phyloP scores from a whole-genome alignment of 2,797 vertebrate genomes.

The Sebastes kiyomatsui region DNA sequence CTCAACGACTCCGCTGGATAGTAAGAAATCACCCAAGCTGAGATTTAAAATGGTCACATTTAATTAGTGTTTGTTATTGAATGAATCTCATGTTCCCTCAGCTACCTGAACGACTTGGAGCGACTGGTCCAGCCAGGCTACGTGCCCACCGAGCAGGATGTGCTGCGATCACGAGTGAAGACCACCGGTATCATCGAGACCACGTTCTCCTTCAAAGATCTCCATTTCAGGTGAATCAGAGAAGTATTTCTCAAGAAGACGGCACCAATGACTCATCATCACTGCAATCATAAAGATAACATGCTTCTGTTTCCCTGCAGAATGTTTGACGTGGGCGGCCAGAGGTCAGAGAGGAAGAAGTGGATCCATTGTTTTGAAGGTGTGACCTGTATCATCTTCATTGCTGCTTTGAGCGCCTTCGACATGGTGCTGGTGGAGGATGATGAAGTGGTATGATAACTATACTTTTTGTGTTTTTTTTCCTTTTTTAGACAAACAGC shows the following conservation, averaged over 20 bases:
- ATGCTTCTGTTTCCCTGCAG: conserved; percentile 69
- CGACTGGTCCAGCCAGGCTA: conserved; percentile 92
- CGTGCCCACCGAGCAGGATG: conserved; percentile 96
- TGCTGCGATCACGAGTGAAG: conserved; percentile 96
- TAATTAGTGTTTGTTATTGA: not conserved
- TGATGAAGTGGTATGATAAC: conserved; percentile 92
- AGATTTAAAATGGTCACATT: not conserved
- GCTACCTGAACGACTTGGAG: conserved; percentile 94
- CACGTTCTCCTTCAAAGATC: conserved; percentile 94
- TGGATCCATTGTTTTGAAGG: conserved; percentile 99
- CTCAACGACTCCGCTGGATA: conserved; percentile 98
- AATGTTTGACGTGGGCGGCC: conserved; percentile 98
- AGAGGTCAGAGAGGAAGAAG: conserved; percentile 98
- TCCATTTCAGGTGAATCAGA: conserved; percentile 90
- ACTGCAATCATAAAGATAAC: not conserved
- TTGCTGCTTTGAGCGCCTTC: conserved; percentile 95
- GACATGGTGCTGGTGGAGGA: conserved; percentile 99
- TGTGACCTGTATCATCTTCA: conserved; percentile 99
- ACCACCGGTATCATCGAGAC: conserved; percentile 98
- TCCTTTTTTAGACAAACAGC: not conserved
- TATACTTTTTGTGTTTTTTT: not conserved
- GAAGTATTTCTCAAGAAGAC: not conserved
- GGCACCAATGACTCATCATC: not conserved
- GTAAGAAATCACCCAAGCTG: conserved; percentile 73
- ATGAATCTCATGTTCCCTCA: conserved; percentile 47